Evolutionary conservation across 2,888 invertebrate species (phyloP).

Genomic region (Agrilus mali): DNA sequence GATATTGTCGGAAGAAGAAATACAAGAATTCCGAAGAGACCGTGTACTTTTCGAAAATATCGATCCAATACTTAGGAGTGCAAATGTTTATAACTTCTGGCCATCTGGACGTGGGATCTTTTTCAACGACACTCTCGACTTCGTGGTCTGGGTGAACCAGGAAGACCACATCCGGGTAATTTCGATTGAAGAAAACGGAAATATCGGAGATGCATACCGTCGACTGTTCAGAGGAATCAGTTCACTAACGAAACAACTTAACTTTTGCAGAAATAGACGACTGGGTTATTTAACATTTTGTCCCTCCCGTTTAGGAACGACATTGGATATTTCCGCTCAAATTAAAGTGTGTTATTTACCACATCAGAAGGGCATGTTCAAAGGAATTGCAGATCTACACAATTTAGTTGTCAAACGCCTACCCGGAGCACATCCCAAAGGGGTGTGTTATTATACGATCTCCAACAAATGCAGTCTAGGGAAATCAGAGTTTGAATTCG

Average conservation of each 20-base stretch:
- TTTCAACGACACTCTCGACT: constrained; percentile 86
- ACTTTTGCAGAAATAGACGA: constrained; percentile 41
- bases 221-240: constrained; percentile 34
- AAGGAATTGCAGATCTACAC: too few species aligned
- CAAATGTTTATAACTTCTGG: constrained; percentile 88
- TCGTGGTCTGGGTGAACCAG: constrained; percentile 90
- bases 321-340: too few species aligned
- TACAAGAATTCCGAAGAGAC: constrained; percentile 85
- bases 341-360: too few species aligned
- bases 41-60: constrained; percentile 93
- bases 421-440: too few species aligned
- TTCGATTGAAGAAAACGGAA: constrained; percentile 87
- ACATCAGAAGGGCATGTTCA: too few species aligned
- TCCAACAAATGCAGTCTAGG: too few species aligned
- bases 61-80: constrained; percentile 69
- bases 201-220: constrained; percentile 58
- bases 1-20: constrained; percentile 81
- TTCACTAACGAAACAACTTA: constrained; percentile 33
- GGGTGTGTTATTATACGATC: too few species aligned
- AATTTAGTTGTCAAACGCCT: too few species aligned
- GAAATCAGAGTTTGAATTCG: too few species aligned
- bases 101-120: constrained; percentile 82
- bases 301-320: constrained; percentile 46
- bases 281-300: constrained; percentile 53
- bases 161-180: constrained; percentile 91